Conservation (phyloP, 2,113 vertebrate species). For the Diadophis punctatus region DNA sequence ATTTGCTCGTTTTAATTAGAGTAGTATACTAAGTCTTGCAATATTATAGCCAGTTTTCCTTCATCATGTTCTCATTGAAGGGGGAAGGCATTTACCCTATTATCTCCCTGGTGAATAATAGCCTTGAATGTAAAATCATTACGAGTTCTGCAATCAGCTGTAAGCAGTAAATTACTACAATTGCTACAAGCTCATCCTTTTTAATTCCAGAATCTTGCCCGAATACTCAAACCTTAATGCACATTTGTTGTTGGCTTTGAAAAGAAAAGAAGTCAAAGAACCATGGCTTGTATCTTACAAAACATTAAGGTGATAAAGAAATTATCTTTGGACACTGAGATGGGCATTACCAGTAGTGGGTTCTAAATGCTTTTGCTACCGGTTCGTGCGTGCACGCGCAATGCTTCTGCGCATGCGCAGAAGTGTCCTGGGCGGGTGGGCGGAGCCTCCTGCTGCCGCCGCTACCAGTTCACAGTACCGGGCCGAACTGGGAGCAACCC, state of each 20-base stretch:
- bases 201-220: constrained; percentile 1
- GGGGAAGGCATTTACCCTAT: constrained; percentile 16
- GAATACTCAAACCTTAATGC: neutral
- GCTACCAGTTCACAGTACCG: too few relatives aligned
- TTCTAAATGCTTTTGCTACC: too few relatives aligned
- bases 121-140: constrained; percentile 5
- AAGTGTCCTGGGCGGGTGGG: too few relatives aligned
- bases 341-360: neutral
- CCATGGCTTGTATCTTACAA: neutral
- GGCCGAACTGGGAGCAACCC: too few relatives aligned
- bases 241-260: neutral
- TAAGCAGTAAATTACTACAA: constrained; percentile 20
- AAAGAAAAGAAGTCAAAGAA: neutral
- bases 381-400: too few relatives aligned
- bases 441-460: too few relatives aligned
- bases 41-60: neutral
- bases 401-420: too few relatives aligned
- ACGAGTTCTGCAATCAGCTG: neutral
- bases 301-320: neutral
- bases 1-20: neutral
- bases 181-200: constrained; percentile 1
- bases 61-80: neutral
- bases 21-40: neutral
- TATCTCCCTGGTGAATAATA: constrained; percentile 34
- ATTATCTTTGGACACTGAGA: neutral